A percentile compares a stretch with the other conserved stretches of the same genome.
These are phyloP conservation scores for Hydrotaea cyrtoneurina DNA, from an alignment of 2,888 invertebrate species.

Conservation along the genomic window DNA sequence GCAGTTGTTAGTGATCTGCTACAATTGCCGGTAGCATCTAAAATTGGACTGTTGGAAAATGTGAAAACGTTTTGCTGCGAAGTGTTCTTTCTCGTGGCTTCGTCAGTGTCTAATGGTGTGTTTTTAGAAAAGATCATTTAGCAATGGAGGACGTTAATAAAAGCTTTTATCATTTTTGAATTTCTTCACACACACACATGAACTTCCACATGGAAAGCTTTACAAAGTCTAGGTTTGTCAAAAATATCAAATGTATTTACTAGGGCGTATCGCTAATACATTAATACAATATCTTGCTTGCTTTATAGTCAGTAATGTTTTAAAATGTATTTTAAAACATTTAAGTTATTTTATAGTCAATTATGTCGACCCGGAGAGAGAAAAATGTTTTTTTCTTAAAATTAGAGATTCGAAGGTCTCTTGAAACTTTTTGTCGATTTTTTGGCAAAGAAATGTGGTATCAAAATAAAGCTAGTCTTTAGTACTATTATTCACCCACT, in stretches of 20 bases:
- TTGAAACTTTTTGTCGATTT: too few relatives aligned
- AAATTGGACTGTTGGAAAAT: conserved; percentile 56
- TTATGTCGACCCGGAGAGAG: too few relatives aligned
- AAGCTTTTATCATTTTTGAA: conserved; percentile 6
- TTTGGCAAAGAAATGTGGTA: too few relatives aligned
- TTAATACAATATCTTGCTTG: too few relatives aligned
- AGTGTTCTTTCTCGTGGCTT: conserved; percentile 39
- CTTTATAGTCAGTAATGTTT: too few relatives aligned
- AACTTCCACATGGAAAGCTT: neutral
- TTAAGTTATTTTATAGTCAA: too few relatives aligned
- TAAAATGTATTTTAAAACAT: too few relatives aligned
- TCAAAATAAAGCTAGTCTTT: too few relatives aligned
- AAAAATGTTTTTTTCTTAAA: too few relatives aligned
- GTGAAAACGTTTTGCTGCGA: conserved; percentile 37
- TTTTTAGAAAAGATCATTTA: conserved; percentile 35
- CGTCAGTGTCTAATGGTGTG: conserved; percentile 31
- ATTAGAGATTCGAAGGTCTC: too few relatives aligned
- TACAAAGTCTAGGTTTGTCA: neutral
- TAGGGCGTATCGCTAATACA: too few relatives aligned
- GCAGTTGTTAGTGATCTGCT: neutral
- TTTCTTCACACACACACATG: neutral
- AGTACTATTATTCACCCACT: too few relatives aligned
- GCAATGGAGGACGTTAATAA: conserved; percentile 33
- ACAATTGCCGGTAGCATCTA: conserved; percentile 61
- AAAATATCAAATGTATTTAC: neutral